Base-by-base conservation (phyloP, 2,888 invertebrate genomes). In the Conus canariensis region DNA sequence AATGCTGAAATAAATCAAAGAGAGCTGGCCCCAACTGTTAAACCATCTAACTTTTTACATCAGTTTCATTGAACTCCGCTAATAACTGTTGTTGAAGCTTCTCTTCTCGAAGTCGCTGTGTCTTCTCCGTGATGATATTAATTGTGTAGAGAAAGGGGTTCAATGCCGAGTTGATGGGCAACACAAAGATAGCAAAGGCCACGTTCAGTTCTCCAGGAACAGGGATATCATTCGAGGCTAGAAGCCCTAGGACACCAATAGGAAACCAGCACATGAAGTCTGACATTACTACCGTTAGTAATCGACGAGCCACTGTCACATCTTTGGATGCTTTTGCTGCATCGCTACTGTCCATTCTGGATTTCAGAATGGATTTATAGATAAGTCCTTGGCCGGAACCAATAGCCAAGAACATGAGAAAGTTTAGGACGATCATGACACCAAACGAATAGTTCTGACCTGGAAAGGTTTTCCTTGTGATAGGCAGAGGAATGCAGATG, bases 211-310 rank as follows among this genome's bases (percentile, higher is more conserved):
- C 82, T 5, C 82, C 82, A 22, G 56, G 56, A 6, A 83, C 19
- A 10, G 56, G 56, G 7, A 83, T 22, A 19, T 22, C 56, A 12
- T 56, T 6, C 7, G 82, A 83, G 6, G 82, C 82, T 58, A 83
- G 58, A 4, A 83, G 22, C 1, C 82, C 82, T 5, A 83, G 82
- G 3, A 83, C 5, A 58, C 82, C 82, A 22, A 83, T 83, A 19
- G 82, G 82, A 58, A 83, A 83, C 82, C 82, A 83, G 58, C 82
- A 83, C 19, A 58, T 19, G 22, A 83, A 83, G 10, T 83, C 82
- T 1, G 82, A 83, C 56, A 83, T 3, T 8, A 25, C 82, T 1
- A 83, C 56, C 6, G 82, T 83, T 9, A 58, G 7, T 12, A 83
- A 9, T 2, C 82, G 56, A 22, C 82, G 82, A 56, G 82, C 82